phyloP scores from a whole-genome alignment of 2,797 vertebrate genomes.

The Hemibagrus guttatus region DNA sequence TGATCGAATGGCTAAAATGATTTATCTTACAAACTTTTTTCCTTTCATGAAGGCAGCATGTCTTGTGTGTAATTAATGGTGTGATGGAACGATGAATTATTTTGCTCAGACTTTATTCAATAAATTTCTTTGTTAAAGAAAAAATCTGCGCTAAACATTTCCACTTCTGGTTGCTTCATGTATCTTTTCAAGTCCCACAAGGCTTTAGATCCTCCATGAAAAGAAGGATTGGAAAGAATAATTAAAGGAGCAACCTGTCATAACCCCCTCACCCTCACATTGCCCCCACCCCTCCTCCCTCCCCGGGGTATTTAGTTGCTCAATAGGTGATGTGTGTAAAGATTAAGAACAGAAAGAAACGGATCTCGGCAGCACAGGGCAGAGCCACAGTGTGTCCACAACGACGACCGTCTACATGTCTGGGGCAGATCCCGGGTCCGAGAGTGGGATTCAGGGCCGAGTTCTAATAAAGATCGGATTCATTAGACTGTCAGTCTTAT shows the following conservation, averaged over 20 bases:
- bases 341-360: constrained; percentile 1
- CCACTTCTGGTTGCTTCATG: background rate
- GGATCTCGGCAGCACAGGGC: background rate
- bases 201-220: background rate
- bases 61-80: background rate
- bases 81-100: background rate
- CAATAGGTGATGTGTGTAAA: background rate
- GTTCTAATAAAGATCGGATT: background rate
- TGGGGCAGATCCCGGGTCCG: background rate
- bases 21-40: background rate
- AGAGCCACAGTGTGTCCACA: constrained; percentile 16
- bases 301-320: background rate
- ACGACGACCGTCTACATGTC: background rate
- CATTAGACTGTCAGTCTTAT: constrained; percentile 1
- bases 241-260: background rate
- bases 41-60: too few species aligned
- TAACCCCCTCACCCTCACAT: background rate
- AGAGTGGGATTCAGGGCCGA: background rate
- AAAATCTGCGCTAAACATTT: background rate
- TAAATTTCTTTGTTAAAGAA: background rate
- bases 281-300: background rate
- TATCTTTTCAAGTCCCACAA: background rate
- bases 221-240: constrained; percentile 9
- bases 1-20: background rate
- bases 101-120: background rate